Conservation (phyloP, 2,113 vertebrate genomes). For the Mobula hypostoma region DNA sequence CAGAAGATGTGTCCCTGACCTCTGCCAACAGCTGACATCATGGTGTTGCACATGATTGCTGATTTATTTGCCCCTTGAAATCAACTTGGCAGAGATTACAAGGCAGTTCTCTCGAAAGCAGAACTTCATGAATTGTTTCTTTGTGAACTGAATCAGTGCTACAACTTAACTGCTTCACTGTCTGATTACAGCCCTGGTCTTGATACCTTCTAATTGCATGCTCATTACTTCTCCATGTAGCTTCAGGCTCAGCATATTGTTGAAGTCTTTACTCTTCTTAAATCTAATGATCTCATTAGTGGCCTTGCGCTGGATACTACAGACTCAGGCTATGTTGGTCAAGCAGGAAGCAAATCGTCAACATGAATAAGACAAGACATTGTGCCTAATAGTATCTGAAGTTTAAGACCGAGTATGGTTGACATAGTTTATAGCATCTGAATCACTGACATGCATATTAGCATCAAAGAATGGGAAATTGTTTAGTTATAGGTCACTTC, state of each 20-base stretch:
- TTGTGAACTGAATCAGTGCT: not conserved
- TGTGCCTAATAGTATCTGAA: not conserved
- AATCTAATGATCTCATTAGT: not conserved
- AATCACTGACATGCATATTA: constrained; percentile 23
- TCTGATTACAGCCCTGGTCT: not conserved
- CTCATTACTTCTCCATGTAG: constrained; percentile 9
- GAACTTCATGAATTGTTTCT: not conserved
- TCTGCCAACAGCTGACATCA: not conserved
- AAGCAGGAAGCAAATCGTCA: constrained; percentile 16
- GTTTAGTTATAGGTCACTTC: not conserved
- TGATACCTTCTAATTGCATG: constrained; percentile 2
- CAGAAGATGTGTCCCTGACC: not conserved
- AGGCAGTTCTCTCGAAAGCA: too few relatives aligned
- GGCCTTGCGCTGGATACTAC: not conserved
- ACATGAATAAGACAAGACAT: not conserved
- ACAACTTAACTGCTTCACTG: constrained; percentile 17
- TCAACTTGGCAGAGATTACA: constrained; percentile 24
- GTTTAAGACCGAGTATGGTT: not conserved
- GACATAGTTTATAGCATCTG: not conserved
- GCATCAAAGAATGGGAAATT: constrained; percentile 33
- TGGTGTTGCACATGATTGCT: not conserved
- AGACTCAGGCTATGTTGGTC: too few relatives aligned
- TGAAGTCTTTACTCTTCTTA: not conserved
- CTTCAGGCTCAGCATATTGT: not conserved
- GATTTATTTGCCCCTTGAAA: constrained; percentile 25